Base-by-base conservation (phyloP, 1,140 invertebrate species). In the Ephestia elutella region DNA sequence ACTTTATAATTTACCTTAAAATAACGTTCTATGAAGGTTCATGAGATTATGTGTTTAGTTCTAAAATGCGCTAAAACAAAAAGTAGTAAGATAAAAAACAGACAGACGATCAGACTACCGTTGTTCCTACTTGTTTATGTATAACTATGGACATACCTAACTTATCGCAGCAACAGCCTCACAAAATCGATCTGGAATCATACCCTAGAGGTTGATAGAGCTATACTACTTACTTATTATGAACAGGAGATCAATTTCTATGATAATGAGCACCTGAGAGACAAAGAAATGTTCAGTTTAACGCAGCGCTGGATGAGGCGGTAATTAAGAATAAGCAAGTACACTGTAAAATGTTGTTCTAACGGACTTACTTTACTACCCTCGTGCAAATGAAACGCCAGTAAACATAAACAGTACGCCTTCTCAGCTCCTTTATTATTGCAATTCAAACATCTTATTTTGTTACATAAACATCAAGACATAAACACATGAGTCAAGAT, bases 371-470 rank as follows among this genome's bases (percentile, higher is more conserved):
- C 62, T 81, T 73, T 73, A 82, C 66, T 63, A 59, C 68, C 55
- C 63, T 77, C 60, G 59, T 57, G 63, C 66, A 66, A 74, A 75
- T 71, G 62, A 66, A 71, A 69, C 63, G 68, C 70, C 74, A 71
- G 61, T 78, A 82, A 80, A 76, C 60, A 56, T 71, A 70, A 72
- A 67, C 66, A 65, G 59, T 66, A 56, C 68, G 69, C 64, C 70
- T 73, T 73, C 38, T 44, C 10, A 44, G 38, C 13, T 35, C 13
- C 32, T 15, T 44, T 44, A 15, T 44, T 44, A 44, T 44, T 44
- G 13, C 38, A 44, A 2, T 35, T 35, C 13, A 35, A 35, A 35
- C 38, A 44, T 44, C 38, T 17, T 44, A 17, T 15, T 38, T 44
- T 2, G 38, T 15, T 15, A 17, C 38, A n/a, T 44, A 44, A 44